These are phyloP conservation scores for Polyommatus iphigenia DNA, from an alignment of 2,888 invertebrate genomes.

Conservation along the genomic window DNA sequence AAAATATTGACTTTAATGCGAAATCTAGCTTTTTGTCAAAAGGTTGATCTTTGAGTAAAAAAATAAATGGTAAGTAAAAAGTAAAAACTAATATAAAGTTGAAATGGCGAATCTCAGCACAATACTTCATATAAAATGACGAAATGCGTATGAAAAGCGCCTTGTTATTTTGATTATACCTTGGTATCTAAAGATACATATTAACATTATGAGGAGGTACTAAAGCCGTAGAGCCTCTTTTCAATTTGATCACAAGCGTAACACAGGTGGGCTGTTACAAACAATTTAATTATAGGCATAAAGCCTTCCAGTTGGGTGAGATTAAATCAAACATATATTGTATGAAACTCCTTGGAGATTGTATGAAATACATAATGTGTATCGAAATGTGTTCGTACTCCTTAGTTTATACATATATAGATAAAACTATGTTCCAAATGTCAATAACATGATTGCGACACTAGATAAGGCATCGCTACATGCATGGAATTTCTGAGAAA, in stretches of 20 bases:
- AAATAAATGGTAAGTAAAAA: too few relatives aligned
- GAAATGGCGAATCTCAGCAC: too few relatives aligned
- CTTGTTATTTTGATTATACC: not conserved
- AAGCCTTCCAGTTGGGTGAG: not conserved
- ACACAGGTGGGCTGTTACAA: conserved; percentile 3
- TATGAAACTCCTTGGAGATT: not conserved
- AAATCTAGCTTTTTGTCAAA: too few relatives aligned
- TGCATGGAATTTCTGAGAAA: not conserved
- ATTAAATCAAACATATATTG: conserved; percentile 5
- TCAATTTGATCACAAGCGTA: not conserved
- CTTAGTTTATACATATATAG: not conserved
- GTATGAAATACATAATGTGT: not conserved
- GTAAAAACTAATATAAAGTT: too few relatives aligned
- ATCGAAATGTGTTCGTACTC: not conserved
- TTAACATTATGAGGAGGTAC: not conserved
- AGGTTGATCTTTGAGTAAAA: too few relatives aligned
- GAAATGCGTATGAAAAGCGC: too few relatives aligned
- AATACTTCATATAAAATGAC: too few relatives aligned
- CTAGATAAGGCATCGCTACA: not conserved
- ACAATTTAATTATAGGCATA: conserved; percentile 11
- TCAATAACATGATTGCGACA: not conserved
- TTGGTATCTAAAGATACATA: not conserved
- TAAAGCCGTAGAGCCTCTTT: not conserved
- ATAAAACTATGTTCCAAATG: not conserved
- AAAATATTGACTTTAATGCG: too few relatives aligned